phyloP scores from a whole-genome alignment of 2,113 vertebrate genomes.

The Odocoileus virginianus region DNA sequence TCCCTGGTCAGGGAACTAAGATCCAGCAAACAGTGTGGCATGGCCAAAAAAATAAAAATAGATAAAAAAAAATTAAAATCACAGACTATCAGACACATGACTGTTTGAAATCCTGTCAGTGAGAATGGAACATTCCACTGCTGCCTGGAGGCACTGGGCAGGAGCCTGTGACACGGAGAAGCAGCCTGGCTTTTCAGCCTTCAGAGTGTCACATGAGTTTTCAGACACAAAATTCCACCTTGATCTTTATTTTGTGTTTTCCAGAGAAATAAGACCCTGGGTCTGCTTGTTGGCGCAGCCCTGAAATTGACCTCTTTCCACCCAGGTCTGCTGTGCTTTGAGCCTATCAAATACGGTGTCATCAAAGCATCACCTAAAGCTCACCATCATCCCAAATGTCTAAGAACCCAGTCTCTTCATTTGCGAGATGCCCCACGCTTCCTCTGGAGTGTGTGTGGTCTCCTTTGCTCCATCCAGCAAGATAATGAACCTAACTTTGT shows the following conservation, averaged over 20 bases:
- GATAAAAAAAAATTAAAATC: not conserved
- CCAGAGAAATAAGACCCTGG: not conserved
- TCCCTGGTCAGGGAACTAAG: not conserved
- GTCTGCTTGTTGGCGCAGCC: not conserved
- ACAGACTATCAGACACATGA: not conserved
- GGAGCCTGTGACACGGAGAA: not conserved
- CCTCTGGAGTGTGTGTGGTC: not conserved
- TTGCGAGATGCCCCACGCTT: fast-evolving
- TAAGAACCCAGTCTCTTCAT: not conserved
- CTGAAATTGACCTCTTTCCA: not conserved
- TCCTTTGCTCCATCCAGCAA: not conserved
- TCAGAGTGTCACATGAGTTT: not conserved
- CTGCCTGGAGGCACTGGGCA: not conserved
- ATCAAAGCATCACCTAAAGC: not conserved
- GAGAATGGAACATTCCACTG: not conserved
- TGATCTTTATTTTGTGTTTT: not conserved
- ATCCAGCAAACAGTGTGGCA: not conserved
- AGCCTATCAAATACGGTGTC: not conserved
- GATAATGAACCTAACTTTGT: not conserved
- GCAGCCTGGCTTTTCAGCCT: not conserved
- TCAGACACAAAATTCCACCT: not conserved
- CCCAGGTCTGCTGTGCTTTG: not conserved
- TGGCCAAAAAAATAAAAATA: not conserved
- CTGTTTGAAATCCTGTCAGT: not conserved
- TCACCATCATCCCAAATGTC: not conserved